Base-by-base conservation (phyloP, 2,113 vertebrate genomes). In the Pholis gunnellus region DNA sequence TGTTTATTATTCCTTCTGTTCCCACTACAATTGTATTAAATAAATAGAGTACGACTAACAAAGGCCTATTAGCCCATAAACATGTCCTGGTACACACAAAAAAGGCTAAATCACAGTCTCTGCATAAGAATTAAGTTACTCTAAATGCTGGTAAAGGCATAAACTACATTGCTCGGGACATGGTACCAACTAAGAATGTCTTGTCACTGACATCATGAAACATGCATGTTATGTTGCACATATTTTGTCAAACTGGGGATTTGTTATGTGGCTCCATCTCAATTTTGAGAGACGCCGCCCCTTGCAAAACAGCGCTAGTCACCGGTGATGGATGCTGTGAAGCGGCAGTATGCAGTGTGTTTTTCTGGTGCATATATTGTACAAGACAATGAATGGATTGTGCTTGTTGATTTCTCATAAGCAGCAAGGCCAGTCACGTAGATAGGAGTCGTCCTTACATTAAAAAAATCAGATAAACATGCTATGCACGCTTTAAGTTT, bases 1-100 rank as follows among this genome's bases (percentile, higher is more conserved):
- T 97, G 94, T 97, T 97, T 97, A 97, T 98, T 97, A 95, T 97
- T 97, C 95, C 94, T 94, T 90, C 94, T 94, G 94, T 97, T 97
- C 95, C 95, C 84, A 86, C 92, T 90, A 95, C 94, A 94, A 95
- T 97, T 96, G 96, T 95, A 96, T 96, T 95, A 96, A 96, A 97
- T 95, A 95, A 96, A 97, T 95, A 96, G 93, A 95, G 87, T 25
- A 31, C 89, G 87, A 13, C 85, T 79, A 82, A 94, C 95, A 92
- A 82, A 84, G 29, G 92, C 88, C 86, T 92, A 92, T 95, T 95
- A 95, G 94, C 93, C 89, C 92, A 95, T 95, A 96, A 95, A 96
- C 93, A 93, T 93, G 94, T 94, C 92, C 87, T 50, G 70, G 82
- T 86, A 83, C 90, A 91, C 88, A 90, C 89, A 93, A 89, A 89